A percentile compares a stretch with the other conserved stretches of the same genome.
Conservation (phyloP, 2,797 vertebrate genomes). For the Coregonus suidteri region DNA sequence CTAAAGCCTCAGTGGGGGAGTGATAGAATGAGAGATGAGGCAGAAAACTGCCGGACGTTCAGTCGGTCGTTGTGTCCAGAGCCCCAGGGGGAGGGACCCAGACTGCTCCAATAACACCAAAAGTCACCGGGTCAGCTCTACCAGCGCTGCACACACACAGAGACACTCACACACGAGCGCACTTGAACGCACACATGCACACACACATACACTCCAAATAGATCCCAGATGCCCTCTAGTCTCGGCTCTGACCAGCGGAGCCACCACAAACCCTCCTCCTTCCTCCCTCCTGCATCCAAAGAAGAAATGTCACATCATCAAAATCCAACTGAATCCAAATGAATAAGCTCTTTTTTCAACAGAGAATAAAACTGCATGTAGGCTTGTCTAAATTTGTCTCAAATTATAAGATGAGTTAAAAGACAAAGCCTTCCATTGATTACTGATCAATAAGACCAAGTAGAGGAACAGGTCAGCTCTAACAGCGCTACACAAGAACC, state of each 20-base stretch:
- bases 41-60: slow-evolving; percentile 45
- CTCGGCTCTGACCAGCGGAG: slow-evolving; percentile 5
- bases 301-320: slow-evolving; percentile 14
- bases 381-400: background rate
- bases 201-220: slow-evolving; percentile 7
- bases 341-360: background rate
- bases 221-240: slow-evolving; percentile 27
- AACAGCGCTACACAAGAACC: too few species aligned
- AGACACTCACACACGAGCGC: background rate
- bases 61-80: slow-evolving; percentile 27
- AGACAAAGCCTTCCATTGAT: background rate
- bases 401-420: background rate
- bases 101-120: slow-evolving; percentile 37
- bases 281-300: background rate
- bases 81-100: slow-evolving; percentile 16
- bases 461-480: too few species aligned
- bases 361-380: background rate
- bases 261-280: background rate
- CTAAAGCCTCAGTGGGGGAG: slow-evolving; percentile 43
- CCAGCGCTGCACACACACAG: slow-evolving; percentile 7
- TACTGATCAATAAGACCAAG: background rate
- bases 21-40: slow-evolving; percentile 51
- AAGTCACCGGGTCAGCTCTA: slow-evolving; percentile 31
- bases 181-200: background rate
- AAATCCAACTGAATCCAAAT: background rate